phyloP scores from a whole-genome alignment of 1,140 invertebrate genomes.

The Drosophila truncata region DNA sequence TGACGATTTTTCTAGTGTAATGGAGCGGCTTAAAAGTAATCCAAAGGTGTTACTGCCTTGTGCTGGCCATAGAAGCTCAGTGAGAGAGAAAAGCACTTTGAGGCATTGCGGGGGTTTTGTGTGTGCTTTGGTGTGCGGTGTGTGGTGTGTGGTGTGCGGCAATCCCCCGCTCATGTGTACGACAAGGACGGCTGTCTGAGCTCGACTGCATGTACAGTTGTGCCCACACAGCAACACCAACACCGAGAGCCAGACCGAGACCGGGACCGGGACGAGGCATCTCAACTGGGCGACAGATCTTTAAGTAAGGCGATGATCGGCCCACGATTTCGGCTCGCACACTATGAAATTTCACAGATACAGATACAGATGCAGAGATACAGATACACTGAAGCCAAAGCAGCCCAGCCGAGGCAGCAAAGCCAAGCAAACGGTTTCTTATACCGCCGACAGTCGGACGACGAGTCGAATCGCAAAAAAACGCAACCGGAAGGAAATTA shows the following conservation, averaged over 20 bases:
- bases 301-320: conserved; percentile 81
- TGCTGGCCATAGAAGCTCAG: conserved; percentile 64
- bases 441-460: conserved; percentile 56
- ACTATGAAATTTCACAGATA: conserved; percentile 27
- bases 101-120: conserved; percentile 65
- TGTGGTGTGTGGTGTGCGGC: conserved; percentile 26
- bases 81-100: conserved; percentile 45
- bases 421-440: conserved; percentile 70
- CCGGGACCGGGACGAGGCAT: conserved; percentile 32
- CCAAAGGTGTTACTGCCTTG: conserved; percentile 61
- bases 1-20: background rate
- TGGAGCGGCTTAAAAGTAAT: conserved; percentile 39
- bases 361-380: conserved; percentile 22
- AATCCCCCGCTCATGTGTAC: conserved; percentile 35
- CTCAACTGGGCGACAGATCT: conserved; percentile 77
- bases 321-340: conserved; percentile 59
- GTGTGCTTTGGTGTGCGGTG: conserved; percentile 24
- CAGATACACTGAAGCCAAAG: conserved; percentile 38
- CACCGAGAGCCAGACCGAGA: conserved; percentile 10
- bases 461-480: conserved; percentile 73
- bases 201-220: conserved; percentile 65
- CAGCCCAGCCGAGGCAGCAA: conserved; percentile 41
- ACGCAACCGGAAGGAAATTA: conserved; percentile 80
- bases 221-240: conserved; percentile 70
- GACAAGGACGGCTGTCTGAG: conserved; percentile 62